A percentile compares a stretch with the other conserved stretches of the same genome.
These are phyloP conservation scores for Tragelaphus oryx DNA, from an alignment of 2,797 vertebrate species.

Conservation along the genomic window DNA sequence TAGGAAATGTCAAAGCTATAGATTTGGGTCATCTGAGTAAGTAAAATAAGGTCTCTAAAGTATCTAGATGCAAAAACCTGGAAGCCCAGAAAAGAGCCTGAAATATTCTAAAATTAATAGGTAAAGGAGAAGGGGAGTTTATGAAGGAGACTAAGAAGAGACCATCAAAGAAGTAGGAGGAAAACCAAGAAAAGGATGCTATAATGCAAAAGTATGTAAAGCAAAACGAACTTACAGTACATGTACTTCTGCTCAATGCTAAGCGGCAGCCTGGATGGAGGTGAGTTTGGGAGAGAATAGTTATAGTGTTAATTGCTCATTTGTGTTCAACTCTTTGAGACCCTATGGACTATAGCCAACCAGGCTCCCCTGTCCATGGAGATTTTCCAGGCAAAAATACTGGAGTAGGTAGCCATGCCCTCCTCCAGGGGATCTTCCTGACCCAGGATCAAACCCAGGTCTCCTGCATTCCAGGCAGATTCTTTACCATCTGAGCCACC, in stretches of 20 bases:
- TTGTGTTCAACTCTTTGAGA: not conserved
- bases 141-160: not conserved
- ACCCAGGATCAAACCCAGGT: not conserved
- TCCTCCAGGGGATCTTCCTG: not conserved
- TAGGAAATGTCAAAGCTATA: not conserved
- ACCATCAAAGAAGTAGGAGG: not conserved
- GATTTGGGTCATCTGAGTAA: not conserved
- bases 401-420: not conserved
- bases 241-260: not conserved
- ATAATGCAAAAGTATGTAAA: not conserved
- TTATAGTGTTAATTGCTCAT: not conserved
- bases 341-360: not conserved
- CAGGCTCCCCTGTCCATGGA: not conserved
- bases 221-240: not conserved
- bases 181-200: not conserved
- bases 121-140: not conserved
- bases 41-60: not conserved
- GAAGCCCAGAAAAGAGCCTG: not conserved
- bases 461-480: not conserved
- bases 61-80: not conserved
- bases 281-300: not conserved
- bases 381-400: not conserved
- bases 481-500: not conserved
- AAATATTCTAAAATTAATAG: not conserved
- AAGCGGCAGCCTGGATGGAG: not conserved